Conservation (phyloP, 2,888 invertebrate species). For the Rosalia funebris region DNA sequence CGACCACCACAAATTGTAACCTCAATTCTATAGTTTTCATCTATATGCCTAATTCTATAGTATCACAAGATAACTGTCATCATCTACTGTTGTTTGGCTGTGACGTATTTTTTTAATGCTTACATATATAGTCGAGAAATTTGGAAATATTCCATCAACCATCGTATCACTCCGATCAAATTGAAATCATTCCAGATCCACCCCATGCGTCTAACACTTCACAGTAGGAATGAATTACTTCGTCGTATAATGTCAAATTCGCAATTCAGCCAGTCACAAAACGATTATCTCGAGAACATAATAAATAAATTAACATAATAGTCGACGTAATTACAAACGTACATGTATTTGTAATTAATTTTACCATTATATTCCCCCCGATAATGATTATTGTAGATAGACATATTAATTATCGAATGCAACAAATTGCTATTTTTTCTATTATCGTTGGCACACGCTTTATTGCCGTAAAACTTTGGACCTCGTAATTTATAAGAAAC, state of each 20-base stretch:
- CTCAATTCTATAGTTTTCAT: too few relatives aligned
- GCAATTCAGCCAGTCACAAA: slow-evolving; percentile 10
- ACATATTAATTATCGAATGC: slow-evolving; percentile 35
- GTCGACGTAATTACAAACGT: slow-evolving; percentile 37
- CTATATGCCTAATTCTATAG: too few relatives aligned
- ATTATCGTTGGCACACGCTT: slow-evolving; percentile 21
- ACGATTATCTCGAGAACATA: slow-evolving; percentile 19
- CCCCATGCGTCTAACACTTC: slow-evolving; percentile 9
- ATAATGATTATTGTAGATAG: slow-evolving; percentile 37
- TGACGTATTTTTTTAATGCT: too few relatives aligned
- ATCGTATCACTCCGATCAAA: slow-evolving; percentile 17
- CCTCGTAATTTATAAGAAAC: slow-evolving; percentile 22
- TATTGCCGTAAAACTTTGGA: slow-evolving; percentile 36
- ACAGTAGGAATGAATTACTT: neutral
- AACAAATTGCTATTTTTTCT: slow-evolving; percentile 38
- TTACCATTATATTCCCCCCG: slow-evolving; percentile 39
- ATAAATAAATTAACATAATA: slow-evolving; percentile 29
- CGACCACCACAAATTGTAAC: too few relatives aligned
- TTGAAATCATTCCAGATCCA: slow-evolving; percentile 23
- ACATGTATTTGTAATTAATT: slow-evolving; percentile 47
- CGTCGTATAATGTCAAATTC: neutral
- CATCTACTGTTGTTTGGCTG: too few relatives aligned
- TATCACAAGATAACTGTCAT: too few relatives aligned
- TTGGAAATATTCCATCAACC: slow-evolving; percentile 20
- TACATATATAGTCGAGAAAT: too few relatives aligned